Percentiles rank a stretch among this genome's conserved stretches.
phyloP scores from a whole-genome alignment of 2,797 vertebrate genomes.

The Ctenopoma kingsleyae region DNA sequence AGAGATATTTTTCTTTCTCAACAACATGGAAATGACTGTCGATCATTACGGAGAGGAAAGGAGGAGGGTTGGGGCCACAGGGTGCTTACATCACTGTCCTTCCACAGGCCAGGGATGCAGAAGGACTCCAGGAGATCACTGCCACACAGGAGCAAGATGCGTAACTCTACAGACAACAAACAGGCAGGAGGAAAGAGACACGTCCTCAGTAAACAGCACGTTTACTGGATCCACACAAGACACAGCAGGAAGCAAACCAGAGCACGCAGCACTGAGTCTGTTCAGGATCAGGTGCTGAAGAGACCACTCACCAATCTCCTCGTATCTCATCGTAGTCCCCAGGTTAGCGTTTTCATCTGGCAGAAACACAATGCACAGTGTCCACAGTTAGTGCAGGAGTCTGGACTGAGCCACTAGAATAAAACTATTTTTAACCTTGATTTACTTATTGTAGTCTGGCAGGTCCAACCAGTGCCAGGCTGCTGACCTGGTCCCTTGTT shows the following conservation, averaged over 20 bases:
- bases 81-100: slow-evolving; percentile 95
- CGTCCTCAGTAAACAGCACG: slow-evolving; percentile 58
- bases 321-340: slow-evolving; percentile 94
- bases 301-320: slow-evolving; percentile 93
- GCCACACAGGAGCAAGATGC: slow-evolving; percentile 97
- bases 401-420: too few relatives aligned
- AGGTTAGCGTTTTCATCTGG: slow-evolving; percentile 98
- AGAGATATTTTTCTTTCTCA: slow-evolving; percentile 5
- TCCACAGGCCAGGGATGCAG: slow-evolving; percentile 98
- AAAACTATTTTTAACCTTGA: too few relatives aligned
- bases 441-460: too few relatives aligned
- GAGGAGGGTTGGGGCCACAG: slow-evolving; percentile 36
- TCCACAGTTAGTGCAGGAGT: too few relatives aligned
- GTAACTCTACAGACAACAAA: slow-evolving; percentile 86
- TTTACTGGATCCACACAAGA: slow-evolving; percentile 61
- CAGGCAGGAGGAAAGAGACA: slow-evolving; percentile 68
- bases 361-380: slow-evolving; percentile 19
- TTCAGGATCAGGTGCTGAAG: neutral
- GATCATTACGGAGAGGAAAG: neutral
- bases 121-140: slow-evolving; percentile 98
- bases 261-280: slow-evolving; percentile 8
- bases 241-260: slow-evolving; percentile 38
- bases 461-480: too few relatives aligned
- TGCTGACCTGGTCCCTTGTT: too few relatives aligned
- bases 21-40: slow-evolving; percentile 13